Conservation (phyloP, 2,797 vertebrate genomes). For the Taeniopygia guttata region DNA sequence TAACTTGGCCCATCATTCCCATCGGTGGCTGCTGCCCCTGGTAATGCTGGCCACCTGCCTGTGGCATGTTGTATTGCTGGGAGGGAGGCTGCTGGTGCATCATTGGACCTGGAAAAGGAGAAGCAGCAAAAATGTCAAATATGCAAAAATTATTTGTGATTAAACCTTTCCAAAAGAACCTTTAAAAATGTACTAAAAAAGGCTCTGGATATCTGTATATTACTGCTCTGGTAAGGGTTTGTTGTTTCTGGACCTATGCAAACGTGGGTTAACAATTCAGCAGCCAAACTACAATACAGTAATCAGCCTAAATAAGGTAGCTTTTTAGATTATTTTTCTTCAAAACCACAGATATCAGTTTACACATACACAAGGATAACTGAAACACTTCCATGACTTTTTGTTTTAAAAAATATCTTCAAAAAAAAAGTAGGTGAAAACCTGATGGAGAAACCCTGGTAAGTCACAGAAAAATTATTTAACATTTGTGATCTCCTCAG, state of each 20-base stretch:
- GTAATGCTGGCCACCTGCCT: conserved; percentile 92
- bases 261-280: not conserved
- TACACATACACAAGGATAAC: not conserved
- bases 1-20: conserved; percentile 96
- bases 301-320: not conserved
- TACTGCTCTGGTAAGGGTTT: not conserved
- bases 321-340: not conserved
- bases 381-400: not conserved
- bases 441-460: not conserved
- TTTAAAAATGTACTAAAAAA: not conserved
- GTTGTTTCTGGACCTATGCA: not conserved
- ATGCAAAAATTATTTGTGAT: not conserved
- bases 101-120: conserved; percentile 85
- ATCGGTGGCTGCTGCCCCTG: conserved; percentile 97
- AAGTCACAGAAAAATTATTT: not conserved
- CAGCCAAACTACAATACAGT: not conserved
- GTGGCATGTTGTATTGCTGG: conserved; percentile 96
- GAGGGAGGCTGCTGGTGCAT: conserved; percentile 97
- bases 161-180: not conserved
- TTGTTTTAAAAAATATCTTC: not conserved
- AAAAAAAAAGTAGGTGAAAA: not conserved
- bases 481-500: not conserved
- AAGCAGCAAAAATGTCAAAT: not conserved
- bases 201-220: not conserved
- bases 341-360: not conserved